Evolutionary conservation across 1,140 invertebrate genomes (phyloP).

Genomic region (Metaphire vulgaris): DNA sequence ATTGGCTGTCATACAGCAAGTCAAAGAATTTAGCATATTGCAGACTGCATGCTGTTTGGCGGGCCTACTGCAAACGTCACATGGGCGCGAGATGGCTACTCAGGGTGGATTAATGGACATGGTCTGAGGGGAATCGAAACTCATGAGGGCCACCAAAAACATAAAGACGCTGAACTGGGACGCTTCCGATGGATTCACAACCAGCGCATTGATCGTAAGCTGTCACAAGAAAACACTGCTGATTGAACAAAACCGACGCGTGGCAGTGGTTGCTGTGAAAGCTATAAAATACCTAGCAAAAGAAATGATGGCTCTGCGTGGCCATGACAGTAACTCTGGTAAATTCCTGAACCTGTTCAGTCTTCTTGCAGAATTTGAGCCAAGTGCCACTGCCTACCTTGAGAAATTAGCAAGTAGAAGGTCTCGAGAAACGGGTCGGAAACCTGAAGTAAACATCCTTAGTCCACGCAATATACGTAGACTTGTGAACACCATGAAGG

Average conservation of each 20-base stretch:
- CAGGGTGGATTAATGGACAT: not conserved
- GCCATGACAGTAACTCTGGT: not conserved
- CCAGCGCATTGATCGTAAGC: not conserved
- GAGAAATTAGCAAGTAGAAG: not conserved
- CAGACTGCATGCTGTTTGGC: not conserved
- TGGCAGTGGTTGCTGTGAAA: not conserved
- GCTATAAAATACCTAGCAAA: not conserved
- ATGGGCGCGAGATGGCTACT: not conserved
- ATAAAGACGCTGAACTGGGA: not conserved
- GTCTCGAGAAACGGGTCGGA: not conserved
- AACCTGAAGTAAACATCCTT: not conserved
- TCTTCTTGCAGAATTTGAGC: not conserved
- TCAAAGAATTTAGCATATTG: not conserved
- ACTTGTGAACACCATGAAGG: conserved; percentile 4
- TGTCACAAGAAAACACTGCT: not conserved
- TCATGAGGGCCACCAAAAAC: not conserved
- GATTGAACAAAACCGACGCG: not conserved
- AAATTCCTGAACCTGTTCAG: not conserved
- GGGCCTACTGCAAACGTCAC: not conserved
- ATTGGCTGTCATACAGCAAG: not conserved
- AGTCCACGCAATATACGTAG: not conserved
- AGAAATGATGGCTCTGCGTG: conserved; percentile 13
- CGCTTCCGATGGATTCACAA: not conserved
- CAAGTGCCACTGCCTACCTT: conserved; percentile 1
- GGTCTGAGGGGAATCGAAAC: not conserved